Evolutionary conservation across 2,797 vertebrate species (phyloP).

Genomic region (Micromesistius poutassou): DNA sequence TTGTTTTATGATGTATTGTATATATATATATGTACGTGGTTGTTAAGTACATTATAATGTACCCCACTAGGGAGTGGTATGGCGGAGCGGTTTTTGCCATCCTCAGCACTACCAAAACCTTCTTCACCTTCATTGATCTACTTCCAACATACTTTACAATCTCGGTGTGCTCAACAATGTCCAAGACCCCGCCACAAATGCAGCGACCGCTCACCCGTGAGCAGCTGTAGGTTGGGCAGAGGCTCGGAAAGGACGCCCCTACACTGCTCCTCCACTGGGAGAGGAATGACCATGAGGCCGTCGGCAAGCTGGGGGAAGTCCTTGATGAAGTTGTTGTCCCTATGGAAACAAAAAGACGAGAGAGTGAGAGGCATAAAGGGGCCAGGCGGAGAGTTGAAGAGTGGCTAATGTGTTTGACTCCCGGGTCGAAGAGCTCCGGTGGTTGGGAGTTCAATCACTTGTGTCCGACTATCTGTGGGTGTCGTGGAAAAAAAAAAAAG

Average conservation of each 20-base stretch:
- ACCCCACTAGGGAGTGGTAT: not conserved
- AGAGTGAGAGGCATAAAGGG: not conserved
- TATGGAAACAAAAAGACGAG: conserved; percentile 49
- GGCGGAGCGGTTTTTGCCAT: not conserved
- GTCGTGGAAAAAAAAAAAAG: not conserved
- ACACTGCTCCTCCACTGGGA: conserved; percentile 96
- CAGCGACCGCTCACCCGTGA: conserved; percentile 77
- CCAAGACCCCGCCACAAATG: conserved; percentile 13
- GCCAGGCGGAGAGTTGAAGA: not conserved
- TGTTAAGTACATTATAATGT: not conserved
- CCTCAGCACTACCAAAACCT: too few relatives aligned
- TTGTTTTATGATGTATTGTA: too few relatives aligned
- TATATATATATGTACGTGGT: too few relatives aligned
- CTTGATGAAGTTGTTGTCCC: conserved; percentile 98
- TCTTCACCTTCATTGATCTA: not conserved
- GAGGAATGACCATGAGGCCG: conserved; percentile 90
- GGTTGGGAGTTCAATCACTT: too few relatives aligned
- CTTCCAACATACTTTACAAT: not conserved
- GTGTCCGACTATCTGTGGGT: too few relatives aligned
- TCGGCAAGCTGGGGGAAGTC: conserved; percentile 96
- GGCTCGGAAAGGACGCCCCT: conserved; percentile 93
- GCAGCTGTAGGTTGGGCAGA: conserved; percentile 86
- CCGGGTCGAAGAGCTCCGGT: not conserved
- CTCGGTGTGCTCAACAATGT: not conserved
- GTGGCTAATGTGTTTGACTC: too few relatives aligned